Conservation (phyloP, 1,140 invertebrate genomes). For the Papilio helenus region DNA sequence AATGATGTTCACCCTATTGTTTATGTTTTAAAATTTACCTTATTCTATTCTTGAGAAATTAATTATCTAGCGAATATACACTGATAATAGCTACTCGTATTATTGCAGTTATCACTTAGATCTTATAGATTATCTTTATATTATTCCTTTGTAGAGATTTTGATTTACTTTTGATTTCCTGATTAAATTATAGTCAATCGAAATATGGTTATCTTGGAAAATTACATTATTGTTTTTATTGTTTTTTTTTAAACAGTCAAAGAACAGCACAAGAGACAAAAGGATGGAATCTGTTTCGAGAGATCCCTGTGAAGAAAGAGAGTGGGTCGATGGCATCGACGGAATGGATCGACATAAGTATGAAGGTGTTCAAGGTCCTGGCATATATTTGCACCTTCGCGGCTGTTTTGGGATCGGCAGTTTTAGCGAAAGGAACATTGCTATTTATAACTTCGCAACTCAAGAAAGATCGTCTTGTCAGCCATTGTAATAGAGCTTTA, state of each 20-base stretch:
- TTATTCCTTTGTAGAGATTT: neutral
- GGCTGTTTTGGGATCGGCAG: slow-evolving; percentile 90
- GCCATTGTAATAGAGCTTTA: slow-evolving; percentile 91
- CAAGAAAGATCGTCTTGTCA: slow-evolving; percentile 87
- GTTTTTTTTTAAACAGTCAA: slow-evolving; percentile 85
- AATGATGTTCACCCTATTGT: too few species aligned
- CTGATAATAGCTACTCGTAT: slow-evolving; percentile 9
- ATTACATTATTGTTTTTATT: slow-evolving; percentile 35
- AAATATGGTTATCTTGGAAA: neutral
- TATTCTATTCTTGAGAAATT: neutral
- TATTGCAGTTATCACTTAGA: slow-evolving; percentile 12
- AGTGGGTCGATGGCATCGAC: slow-evolving; percentile 94
- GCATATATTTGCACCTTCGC: slow-evolving; percentile 92
- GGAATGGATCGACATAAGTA: slow-evolving; percentile 91
- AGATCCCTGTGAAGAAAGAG: slow-evolving; percentile 93
- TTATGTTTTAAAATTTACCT: neutral
- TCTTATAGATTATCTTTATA: slow-evolving; percentile 15
- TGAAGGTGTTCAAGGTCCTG: slow-evolving; percentile 92
- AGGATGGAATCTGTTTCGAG: slow-evolving; percentile 97
- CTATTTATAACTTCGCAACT: slow-evolving; percentile 96
- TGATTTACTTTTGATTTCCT: slow-evolving; percentile 25
- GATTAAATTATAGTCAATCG: neutral
- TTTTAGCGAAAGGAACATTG: slow-evolving; percentile 92
- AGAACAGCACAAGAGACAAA: slow-evolving; percentile 93
- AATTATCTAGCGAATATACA: neutral